A percentile compares a stretch with the other conserved stretches of the same genome.
Conservation (phyloP, 2,888 invertebrate species). For the Campopleginae sp. region DNA sequence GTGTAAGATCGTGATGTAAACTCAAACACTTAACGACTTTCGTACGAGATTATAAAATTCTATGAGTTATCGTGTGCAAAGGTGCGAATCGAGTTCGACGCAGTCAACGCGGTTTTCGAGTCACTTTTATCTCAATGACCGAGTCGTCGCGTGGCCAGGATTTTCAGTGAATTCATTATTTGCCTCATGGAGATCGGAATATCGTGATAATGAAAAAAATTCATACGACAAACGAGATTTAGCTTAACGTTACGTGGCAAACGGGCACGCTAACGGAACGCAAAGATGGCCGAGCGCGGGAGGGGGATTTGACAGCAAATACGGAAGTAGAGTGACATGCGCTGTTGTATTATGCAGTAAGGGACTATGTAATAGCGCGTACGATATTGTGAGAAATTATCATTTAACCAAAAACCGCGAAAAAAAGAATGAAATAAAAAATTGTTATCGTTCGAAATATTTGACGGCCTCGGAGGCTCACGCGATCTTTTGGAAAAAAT, state of each 20-base stretch:
- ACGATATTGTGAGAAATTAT: not conserved
- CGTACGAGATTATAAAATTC: not conserved
- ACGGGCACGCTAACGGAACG: not conserved
- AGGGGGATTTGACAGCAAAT: constrained; percentile 39
- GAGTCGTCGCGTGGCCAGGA: not conserved
- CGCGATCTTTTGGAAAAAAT: not conserved
- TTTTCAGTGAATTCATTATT: constrained; percentile 1
- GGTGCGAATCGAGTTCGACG: not conserved
- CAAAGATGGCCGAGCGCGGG: not conserved
- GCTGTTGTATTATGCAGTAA: constrained; percentile 56
- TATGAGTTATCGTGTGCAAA: not conserved
- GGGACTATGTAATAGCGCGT: constrained; percentile 24
- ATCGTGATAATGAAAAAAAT: not conserved
- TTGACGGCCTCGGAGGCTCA: not conserved
- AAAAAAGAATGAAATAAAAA: too few relatives aligned
- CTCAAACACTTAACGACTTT: not conserved
- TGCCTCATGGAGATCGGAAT: not conserved
- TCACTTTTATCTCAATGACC: not conserved
- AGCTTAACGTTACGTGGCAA: constrained; percentile 20
- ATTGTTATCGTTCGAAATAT: not conserved
- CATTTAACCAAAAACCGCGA: not conserved
- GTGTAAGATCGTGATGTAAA: constrained; percentile 35
- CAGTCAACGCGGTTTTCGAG: not conserved
- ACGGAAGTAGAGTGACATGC: constrained; percentile 57
- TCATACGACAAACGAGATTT: not conserved